Evolutionary conservation across 2,113 vertebrate genomes (phyloP).

Genomic region (Myrmecobius fasciatus): DNA sequence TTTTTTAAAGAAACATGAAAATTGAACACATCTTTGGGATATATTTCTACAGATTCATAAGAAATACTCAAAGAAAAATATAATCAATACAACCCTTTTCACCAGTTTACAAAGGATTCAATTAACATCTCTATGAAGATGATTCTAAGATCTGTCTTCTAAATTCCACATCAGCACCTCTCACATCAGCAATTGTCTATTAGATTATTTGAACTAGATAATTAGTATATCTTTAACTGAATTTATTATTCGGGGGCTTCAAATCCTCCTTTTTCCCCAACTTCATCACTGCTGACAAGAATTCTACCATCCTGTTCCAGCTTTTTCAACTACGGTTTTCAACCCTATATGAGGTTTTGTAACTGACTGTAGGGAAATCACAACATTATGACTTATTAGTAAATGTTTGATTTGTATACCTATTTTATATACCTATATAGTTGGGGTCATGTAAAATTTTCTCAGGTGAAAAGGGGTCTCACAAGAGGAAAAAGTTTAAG

Average conservation of each 20-base stretch:
- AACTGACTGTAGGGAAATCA: too few species aligned
- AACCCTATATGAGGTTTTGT: too few species aligned
- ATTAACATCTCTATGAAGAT: background rate
- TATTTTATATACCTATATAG: too few species aligned
- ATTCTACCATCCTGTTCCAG: background rate
- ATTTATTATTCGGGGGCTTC: background rate
- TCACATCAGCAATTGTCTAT: background rate
- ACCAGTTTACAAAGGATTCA: background rate
- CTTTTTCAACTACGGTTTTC: too few species aligned
- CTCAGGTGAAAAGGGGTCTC: too few species aligned
- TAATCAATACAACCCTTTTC: background rate
- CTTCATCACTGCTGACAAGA: background rate
- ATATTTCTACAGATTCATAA: background rate
- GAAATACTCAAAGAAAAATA: background rate
- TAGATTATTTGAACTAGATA: background rate
- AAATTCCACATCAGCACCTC: background rate
- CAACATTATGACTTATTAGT: too few species aligned
- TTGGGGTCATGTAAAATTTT: too few species aligned
- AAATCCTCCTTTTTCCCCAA: background rate
- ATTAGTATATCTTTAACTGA: background rate
- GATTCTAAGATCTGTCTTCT: background rate
- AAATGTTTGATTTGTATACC: too few species aligned
- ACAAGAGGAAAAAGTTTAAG: too few species aligned
- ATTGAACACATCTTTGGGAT: background rate
- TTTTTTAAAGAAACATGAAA: background rate